Percentiles rank a stretch among this genome's conserved stretches.
Evolutionary conservation across 2,113 vertebrate genomes (phyloP).

Genomic region (Bagarius yarrelli): DNA sequence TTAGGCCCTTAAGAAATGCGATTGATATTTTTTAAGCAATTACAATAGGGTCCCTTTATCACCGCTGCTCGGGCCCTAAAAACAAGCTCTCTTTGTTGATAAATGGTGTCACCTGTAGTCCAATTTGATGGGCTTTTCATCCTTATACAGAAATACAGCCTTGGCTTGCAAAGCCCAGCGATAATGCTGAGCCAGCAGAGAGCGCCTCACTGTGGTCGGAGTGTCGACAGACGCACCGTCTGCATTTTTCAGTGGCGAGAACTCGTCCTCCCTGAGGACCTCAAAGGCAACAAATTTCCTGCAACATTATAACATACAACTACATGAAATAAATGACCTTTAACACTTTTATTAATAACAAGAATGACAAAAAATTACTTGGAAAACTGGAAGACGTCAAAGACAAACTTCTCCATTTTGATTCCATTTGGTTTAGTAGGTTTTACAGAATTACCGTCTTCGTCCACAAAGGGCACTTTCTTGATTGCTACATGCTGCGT

Average conservation of each 20-base stretch:
- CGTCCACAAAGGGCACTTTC: constrained; percentile 86
- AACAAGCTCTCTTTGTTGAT: not conserved
- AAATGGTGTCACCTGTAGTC: constrained; percentile 64
- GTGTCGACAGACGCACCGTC: constrained; percentile 75
- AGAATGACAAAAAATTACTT: constrained; percentile 70
- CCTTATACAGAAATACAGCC: constrained; percentile 71
- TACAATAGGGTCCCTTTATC: too few relatives aligned
- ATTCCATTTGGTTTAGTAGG: constrained; percentile 86
- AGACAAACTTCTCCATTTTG: constrained; percentile 99
- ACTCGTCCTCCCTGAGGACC: constrained; percentile 86
- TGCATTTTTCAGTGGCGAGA: constrained; percentile 88
- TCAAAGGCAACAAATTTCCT: constrained; percentile 92
- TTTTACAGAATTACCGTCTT: constrained; percentile 80
- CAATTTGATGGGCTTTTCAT: constrained; percentile 61
- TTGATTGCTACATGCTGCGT: constrained; percentile 86
- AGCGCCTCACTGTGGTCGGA: constrained; percentile 73
- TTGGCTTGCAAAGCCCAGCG: constrained; percentile 82
- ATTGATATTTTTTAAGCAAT: too few relatives aligned
- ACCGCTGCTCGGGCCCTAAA: too few relatives aligned
- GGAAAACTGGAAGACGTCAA: constrained; percentile 92
- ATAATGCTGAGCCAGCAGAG: constrained; percentile 83
- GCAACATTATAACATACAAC: not conserved
- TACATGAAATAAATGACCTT: not conserved
- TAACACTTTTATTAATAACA: not conserved
- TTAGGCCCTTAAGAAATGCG: too few relatives aligned